Base-by-base conservation (phyloP, 2,113 vertebrate genomes). In the Percopsis transmontana region DNA sequence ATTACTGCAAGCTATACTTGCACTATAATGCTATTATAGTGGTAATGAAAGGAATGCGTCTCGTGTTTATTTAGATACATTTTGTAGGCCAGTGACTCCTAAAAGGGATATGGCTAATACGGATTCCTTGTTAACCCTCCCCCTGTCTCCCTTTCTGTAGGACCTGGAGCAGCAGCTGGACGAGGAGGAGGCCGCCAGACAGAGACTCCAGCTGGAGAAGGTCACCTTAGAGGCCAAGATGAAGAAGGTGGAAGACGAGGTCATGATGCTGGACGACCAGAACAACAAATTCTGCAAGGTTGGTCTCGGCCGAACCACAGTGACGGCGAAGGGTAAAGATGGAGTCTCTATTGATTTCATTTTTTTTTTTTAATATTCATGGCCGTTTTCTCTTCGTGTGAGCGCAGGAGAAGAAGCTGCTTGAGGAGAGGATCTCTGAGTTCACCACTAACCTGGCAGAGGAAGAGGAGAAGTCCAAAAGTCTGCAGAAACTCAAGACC, bases 381-480 rank as follows among this genome's bases (percentile, higher is more conserved):
- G 19, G 20, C 8, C 2, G 3, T 53, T 8, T 21, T 40, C 16
- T 12, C 5, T 64, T 15, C 57, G 7, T 77, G 42, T 66, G 42
- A 68, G 38, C 16, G 16, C 85, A 99, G 97, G 97, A 99, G 77
- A 99, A 98, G 85, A 99, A 98, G 82, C 76, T 98, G 27, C 2
- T 98, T 83, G 97, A 99, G 74, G 97, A 99, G 44, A 93, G 97
- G 60, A 91, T 99, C 77, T 92, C 94, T 0, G 97, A 99, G 85
- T 98, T 96, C 83, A 97, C 96, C 68, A 95, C 95, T 6, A 98
- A 99, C 76, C 90, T 99, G 79, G 91, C 94, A 0, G 97, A 99
- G 71, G 97, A 99, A 77, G 97, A 99, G 66, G 97, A 99, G 88
- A 99, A 99, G 68, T 98, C 97, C 1, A 99, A 99, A 92, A 99